A percentile compares a stretch with the other conserved stretches of the same genome.
phyloP scores from a whole-genome alignment of 2,888 invertebrate genomes.

The Prosopocoilus inquinatus region DNA sequence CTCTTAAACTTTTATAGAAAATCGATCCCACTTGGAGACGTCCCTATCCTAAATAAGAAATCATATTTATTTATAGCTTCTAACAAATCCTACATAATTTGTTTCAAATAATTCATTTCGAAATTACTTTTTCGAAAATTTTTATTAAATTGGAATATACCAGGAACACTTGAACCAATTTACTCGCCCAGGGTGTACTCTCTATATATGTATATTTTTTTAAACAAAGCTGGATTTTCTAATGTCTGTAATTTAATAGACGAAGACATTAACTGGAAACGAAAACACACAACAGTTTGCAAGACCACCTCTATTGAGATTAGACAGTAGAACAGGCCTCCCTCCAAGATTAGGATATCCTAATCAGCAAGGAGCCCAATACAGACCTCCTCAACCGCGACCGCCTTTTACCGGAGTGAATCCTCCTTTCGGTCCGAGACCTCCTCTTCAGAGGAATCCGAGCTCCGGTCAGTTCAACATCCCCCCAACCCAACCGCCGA shows the following conservation, averaged over 20 bases:
- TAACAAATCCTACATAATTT: not conserved
- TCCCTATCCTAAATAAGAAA: not conserved
- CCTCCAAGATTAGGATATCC: constrained; percentile 40
- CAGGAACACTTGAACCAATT: too few relatives aligned
- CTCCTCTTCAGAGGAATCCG: constrained; percentile 33
- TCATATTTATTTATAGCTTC: not conserved
- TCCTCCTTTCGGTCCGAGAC: constrained; percentile 38
- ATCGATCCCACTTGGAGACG: not conserved
- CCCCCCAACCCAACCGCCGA: constrained; percentile 19
- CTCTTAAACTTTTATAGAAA: not conserved
- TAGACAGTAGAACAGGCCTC: constrained; percentile 51
- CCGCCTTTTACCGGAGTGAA: constrained; percentile 13
- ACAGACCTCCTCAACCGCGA: constrained; percentile 35
- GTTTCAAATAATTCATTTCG: too few relatives aligned
- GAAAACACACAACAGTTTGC: constrained; percentile 23
- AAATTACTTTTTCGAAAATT: too few relatives aligned
- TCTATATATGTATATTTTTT: not conserved
- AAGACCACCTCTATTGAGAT: constrained; percentile 47
- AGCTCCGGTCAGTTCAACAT: constrained; percentile 16
- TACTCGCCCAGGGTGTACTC: not conserved
- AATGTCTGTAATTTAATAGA: constrained; percentile 7
- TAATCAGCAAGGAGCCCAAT: constrained; percentile 35
- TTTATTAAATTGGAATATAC: too few relatives aligned
- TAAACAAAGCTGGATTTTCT: not conserved
- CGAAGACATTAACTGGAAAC: constrained; percentile 6